phyloP scores from a whole-genome alignment of 2,888 invertebrate species.

The Gortyna flavago region DNA sequence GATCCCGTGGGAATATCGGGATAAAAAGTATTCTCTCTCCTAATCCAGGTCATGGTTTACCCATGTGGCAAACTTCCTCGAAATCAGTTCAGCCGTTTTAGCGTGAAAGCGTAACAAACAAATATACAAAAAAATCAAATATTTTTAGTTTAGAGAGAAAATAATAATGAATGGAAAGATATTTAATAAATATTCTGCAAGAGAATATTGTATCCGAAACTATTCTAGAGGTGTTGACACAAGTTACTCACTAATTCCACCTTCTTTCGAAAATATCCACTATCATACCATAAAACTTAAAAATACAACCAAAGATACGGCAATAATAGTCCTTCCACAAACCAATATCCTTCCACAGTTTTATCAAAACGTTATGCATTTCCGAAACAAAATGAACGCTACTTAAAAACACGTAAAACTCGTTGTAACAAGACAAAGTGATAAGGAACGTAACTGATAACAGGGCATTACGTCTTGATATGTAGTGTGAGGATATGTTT shows the following conservation, averaged over 20 bases:
- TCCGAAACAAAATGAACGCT: constrained; percentile 29
- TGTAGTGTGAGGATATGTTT: constrained; percentile 39
- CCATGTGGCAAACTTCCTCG: too few species aligned
- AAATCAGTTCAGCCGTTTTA: too few species aligned
- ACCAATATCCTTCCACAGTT: constrained; percentile 25
- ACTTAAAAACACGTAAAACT: constrained; percentile 56
- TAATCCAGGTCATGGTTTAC: too few species aligned
- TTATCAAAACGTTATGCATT: constrained; percentile 51
- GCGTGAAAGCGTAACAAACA: too few species aligned
- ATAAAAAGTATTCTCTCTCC: too few species aligned
- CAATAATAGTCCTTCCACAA: constrained; percentile 22
- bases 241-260: too few species aligned
- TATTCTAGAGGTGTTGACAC: background rate
- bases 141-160: too few species aligned
- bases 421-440: constrained; percentile 53
- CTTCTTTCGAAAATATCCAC: background rate
- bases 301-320: constrained; percentile 32
- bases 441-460: constrained; percentile 56
- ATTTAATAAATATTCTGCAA: background rate
- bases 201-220: background rate
- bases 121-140: too few species aligned
- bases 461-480: constrained; percentile 41
- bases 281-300: constrained; percentile 7
- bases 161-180: background rate
- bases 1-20: too few species aligned